Conservation (phyloP, 2,797 vertebrate species). For the Pogonophryne albipinna region DNA sequence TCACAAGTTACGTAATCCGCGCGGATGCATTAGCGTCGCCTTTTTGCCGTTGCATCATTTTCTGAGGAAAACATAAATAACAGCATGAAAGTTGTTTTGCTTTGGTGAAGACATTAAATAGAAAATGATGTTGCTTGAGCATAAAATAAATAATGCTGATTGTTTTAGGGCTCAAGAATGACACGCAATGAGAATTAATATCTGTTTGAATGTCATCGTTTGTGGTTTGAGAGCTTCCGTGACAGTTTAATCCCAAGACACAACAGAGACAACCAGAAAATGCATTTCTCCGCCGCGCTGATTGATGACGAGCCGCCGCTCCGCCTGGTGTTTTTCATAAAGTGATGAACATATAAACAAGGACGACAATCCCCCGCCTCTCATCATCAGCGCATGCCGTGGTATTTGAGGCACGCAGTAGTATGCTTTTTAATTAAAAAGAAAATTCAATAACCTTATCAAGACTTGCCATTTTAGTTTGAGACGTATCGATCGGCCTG, state of each 20-base stretch:
- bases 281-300: conserved; percentile 52
- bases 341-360: conserved; percentile 63
- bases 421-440: conserved; percentile 85
- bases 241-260: conserved; percentile 60
- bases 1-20: conserved; percentile 28
- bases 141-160: conserved; percentile 43
- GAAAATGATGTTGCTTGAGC: conserved; percentile 30
- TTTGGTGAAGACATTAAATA: conserved; percentile 10
- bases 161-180: conserved; percentile 50
- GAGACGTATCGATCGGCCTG: conserved; percentile 78
- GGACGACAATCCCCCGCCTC: conserved; percentile 38
- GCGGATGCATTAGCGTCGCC: background rate
- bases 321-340: conserved; percentile 40
- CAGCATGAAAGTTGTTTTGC: conserved; percentile 6
- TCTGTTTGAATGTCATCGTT: conserved; percentile 48
- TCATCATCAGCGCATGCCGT: conserved; percentile 40
- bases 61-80: conserved; percentile 14
- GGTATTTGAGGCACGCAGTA: conserved; percentile 60
- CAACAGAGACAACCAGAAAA: conserved; percentile 55
- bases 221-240: conserved; percentile 45
- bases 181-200: conserved; percentile 63
- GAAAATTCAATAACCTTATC: conserved; percentile 84
- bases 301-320: conserved; percentile 69
- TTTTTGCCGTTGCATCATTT: conserved; percentile 12
- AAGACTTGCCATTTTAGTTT: conserved; percentile 81